These are phyloP conservation scores for Eclectus roratus DNA, from an alignment of 2,113 vertebrate genomes.

Conservation along the genomic window DNA sequence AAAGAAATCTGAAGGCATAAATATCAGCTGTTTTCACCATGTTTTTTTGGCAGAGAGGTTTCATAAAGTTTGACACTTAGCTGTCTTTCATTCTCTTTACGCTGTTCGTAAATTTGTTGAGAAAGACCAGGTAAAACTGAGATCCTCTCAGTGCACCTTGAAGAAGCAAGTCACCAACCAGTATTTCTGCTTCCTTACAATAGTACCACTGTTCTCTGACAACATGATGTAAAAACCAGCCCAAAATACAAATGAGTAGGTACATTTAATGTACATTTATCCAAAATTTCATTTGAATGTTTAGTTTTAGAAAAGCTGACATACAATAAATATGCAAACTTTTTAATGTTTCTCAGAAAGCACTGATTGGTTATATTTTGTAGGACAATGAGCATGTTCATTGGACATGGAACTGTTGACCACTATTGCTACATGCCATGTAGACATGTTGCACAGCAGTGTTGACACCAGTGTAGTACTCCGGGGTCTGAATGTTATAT, in stretches of 20 bases:
- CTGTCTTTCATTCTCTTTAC: background rate
- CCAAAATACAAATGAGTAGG: background rate
- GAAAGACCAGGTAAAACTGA: background rate
- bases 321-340: background rate
- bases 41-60: background rate
- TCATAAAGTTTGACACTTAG: background rate
- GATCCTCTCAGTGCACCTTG: background rate
- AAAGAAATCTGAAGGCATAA: background rate
- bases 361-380: background rate
- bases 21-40: rapidly evolving
- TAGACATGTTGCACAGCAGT: background rate
- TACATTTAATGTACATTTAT: background rate
- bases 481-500: background rate
- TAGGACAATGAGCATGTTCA: background rate
- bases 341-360: background rate
- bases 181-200: background rate
- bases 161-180: background rate
- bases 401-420: background rate
- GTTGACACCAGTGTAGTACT: background rate
- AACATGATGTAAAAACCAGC: background rate
- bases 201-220: background rate
- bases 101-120: background rate
- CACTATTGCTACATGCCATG: background rate
- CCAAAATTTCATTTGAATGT: background rate
- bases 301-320: background rate